Evolutionary conservation across 2,113 vertebrate species (phyloP).

Genomic region (Girardinichthys multiradiatus): DNA sequence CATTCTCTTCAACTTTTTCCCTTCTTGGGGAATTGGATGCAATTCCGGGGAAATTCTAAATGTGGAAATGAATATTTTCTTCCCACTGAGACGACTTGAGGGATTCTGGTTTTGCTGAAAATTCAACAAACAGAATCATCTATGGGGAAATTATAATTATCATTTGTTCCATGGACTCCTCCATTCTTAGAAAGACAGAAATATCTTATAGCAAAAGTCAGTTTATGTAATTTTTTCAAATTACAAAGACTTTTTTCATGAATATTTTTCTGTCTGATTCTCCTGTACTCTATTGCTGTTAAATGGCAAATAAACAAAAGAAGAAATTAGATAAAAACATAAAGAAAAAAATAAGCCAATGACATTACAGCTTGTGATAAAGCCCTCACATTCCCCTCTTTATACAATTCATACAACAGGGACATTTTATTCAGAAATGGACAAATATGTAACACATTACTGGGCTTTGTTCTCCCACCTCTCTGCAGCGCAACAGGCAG

Average conservation of each 20-base stretch:
- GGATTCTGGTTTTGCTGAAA: constrained; percentile 11
- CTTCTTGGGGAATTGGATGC: constrained; percentile 51
- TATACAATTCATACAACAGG: too few species aligned
- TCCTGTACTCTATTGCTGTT: background rate
- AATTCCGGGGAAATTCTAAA: constrained; percentile 41
- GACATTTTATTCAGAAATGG: background rate
- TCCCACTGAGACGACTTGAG: constrained; percentile 30
- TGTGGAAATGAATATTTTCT: constrained; percentile 6
- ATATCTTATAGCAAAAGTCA: background rate
- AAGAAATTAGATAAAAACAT: background rate
- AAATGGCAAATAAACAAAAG: background rate
- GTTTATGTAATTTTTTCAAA: background rate
- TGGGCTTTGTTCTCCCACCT: background rate
- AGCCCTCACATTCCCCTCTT: too few species aligned
- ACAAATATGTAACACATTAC: background rate
- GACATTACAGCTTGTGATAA: too few species aligned
- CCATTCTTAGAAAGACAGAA: constrained; percentile 1
- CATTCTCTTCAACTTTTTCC: constrained; percentile 42
- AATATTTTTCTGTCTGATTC: background rate
- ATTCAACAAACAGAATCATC: constrained; percentile 10
- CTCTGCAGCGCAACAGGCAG: constrained; percentile 90
- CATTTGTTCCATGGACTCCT: background rate
- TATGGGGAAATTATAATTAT: constrained; percentile 1
- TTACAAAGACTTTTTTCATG: background rate
- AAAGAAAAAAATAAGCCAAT: background rate